phyloP scores from a whole-genome alignment of 2,888 invertebrate species.

The Polydrusus cervinus region DNA sequence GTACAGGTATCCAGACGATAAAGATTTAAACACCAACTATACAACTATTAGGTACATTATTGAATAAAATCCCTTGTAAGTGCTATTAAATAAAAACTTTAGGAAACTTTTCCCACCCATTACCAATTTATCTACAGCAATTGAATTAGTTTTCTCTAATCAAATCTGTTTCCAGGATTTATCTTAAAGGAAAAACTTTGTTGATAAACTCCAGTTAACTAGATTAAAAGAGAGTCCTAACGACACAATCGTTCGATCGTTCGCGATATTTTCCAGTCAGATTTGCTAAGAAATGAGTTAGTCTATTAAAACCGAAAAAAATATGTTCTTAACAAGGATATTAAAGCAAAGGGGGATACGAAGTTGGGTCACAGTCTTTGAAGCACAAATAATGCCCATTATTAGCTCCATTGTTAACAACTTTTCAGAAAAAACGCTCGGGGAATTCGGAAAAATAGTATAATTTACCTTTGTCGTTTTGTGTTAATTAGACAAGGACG shows the following conservation, averaged over 20 bases:
- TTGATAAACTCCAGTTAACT: conserved; percentile 49
- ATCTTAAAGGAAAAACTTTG: conserved; percentile 45
- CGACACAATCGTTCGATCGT: conserved; percentile 35
- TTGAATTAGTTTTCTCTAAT: conserved; percentile 46
- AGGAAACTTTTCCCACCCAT: conserved; percentile 32
- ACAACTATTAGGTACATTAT: no score
- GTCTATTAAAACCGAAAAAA: no score
- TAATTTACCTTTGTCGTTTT: no score
- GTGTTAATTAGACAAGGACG: no score
- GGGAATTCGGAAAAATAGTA: no score
- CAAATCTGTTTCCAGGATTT: conserved; percentile 44
- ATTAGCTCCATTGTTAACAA: no score
- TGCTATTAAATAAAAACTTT: conserved; percentile 15
- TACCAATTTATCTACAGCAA: conserved; percentile 41
- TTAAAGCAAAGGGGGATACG: no score
- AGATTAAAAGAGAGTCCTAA: conserved; percentile 40
- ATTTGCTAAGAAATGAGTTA: conserved; percentile 19
- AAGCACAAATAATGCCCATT: no score
- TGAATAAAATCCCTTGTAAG: background rate
- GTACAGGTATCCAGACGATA: no score
- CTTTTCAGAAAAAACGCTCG: no score
- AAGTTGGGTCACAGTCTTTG: no score
- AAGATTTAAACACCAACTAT: background rate
- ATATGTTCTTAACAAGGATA: no score
- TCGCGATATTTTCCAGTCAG: conserved; percentile 36